These are phyloP conservation scores for Sabellastarte sp. DNA, from an alignment of 2,888 invertebrate genomes.

Conservation along the genomic window DNA sequence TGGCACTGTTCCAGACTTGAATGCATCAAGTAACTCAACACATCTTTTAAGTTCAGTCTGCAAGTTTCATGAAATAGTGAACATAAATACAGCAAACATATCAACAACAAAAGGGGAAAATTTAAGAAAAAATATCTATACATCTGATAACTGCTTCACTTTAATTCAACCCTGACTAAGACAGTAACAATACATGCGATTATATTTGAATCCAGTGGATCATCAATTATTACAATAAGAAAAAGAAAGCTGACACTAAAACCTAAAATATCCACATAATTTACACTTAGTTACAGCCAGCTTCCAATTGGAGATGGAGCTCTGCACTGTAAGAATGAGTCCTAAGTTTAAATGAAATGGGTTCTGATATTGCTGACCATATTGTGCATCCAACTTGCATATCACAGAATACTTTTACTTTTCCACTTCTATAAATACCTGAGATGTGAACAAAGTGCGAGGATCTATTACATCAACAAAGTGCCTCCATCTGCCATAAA, in stretches of 20 bases:
- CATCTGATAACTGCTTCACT: no score
- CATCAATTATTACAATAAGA: background rate
- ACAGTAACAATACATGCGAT: no score
- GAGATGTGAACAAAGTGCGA: slow-evolving; percentile 58
- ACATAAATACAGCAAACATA: background rate
- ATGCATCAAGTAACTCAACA: slow-evolving; percentile 54
- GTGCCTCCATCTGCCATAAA: slow-evolving; percentile 59
- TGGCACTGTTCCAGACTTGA: slow-evolving; percentile 46
- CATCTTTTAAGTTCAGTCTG: background rate
- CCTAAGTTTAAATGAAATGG: no score
- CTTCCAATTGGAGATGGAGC: no score
- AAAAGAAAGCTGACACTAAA: background rate
- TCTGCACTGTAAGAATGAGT: no score
- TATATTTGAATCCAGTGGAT: no score
- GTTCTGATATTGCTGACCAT: no score
- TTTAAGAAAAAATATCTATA: background rate
- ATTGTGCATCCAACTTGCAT: no score
- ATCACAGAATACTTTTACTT: background rate
- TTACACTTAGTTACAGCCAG: background rate
- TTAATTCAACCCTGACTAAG: no score
- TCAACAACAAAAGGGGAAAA: background rate
- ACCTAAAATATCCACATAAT: background rate
- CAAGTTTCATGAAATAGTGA: background rate
- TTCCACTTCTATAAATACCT: slow-evolving; percentile 42
- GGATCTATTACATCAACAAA: slow-evolving; percentile 62